phyloP scores from a whole-genome alignment of 2,113 vertebrate genomes.

The Syngnathus scovelli region DNA sequence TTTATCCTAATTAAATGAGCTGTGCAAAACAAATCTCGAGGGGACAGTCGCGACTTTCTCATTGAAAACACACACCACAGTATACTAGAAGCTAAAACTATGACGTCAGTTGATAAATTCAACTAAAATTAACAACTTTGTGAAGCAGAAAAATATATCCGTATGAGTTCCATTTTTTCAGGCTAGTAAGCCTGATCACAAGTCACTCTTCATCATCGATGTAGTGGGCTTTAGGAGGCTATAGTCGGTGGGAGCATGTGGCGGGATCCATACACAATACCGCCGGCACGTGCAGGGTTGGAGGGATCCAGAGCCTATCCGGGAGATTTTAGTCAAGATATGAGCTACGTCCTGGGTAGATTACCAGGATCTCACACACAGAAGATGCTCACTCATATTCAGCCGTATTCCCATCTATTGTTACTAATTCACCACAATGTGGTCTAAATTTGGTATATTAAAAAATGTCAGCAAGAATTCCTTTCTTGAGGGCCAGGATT shows the following conservation, averaged over 20 bases:
- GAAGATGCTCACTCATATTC: no score
- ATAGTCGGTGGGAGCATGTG: background rate
- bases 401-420: no score
- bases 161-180: conserved; percentile 20
- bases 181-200: conserved; percentile 13
- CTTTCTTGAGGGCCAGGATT: background rate
- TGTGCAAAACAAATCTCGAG: no score
- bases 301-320: no score
- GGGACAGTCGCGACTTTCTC: conserved; percentile 13
- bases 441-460: background rate
- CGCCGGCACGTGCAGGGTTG: no score
- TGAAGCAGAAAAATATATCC: conserved; percentile 26
- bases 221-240: conserved; percentile 5
- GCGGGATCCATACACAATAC: conserved; percentile 1
- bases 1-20: no score
- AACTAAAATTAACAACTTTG: conserved; percentile 7
- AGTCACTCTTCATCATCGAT: conserved; percentile 47
- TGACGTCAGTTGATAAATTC: conserved; percentile 33
- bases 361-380: no score
- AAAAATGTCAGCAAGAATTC: background rate
- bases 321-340: no score
- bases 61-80: conserved; percentile 38
- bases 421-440: background rate
- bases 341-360: no score
- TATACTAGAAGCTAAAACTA: conserved; percentile 31